Evolutionary conservation across 2,888 invertebrate species (phyloP).

Genomic region (Terebella lapidaria): DNA sequence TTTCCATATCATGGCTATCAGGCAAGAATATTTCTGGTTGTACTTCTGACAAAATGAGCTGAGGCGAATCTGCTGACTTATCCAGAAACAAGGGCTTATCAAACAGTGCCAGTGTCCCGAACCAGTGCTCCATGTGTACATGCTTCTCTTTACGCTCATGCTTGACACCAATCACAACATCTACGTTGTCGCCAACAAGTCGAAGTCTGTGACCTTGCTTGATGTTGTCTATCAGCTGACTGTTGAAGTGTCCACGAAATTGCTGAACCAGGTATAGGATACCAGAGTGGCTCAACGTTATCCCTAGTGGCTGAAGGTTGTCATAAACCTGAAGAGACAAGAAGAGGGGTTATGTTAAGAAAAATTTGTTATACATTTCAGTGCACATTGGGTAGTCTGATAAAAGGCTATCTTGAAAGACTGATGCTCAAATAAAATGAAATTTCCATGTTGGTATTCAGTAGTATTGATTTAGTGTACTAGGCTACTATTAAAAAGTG

Average conservation of each 20-base stretch:
- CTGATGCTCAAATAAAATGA: too few species aligned
- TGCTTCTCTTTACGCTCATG: not conserved
- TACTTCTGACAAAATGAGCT: not conserved
- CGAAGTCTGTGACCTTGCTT: not conserved
- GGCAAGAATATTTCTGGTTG: not conserved
- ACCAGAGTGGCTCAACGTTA: too few species aligned
- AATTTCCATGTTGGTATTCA: too few species aligned
- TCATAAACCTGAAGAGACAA: too few species aligned
- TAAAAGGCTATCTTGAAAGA: too few species aligned
- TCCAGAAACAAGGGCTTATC: not conserved
- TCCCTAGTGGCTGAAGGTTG: too few species aligned
- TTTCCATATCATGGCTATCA: not conserved
- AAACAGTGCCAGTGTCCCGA: not conserved
- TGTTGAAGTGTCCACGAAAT: not conserved
- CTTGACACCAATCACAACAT: not conserved
- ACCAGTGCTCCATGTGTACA: not conserved
- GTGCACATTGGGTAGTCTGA: too few species aligned
- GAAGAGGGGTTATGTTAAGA: too few species aligned
- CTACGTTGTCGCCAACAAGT: slow-evolving; percentile 1
- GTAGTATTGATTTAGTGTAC: too few species aligned
- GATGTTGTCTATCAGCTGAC: not conserved
- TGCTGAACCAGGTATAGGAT: not conserved
- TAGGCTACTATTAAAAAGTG: too few species aligned
- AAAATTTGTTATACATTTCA: too few species aligned
- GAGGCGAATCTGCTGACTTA: not conserved